Evolutionary conservation across 2,797 vertebrate genomes (phyloP), one percentile per base, ranked within the genome.

Genomic region (Liparis tanakae): DNA sequence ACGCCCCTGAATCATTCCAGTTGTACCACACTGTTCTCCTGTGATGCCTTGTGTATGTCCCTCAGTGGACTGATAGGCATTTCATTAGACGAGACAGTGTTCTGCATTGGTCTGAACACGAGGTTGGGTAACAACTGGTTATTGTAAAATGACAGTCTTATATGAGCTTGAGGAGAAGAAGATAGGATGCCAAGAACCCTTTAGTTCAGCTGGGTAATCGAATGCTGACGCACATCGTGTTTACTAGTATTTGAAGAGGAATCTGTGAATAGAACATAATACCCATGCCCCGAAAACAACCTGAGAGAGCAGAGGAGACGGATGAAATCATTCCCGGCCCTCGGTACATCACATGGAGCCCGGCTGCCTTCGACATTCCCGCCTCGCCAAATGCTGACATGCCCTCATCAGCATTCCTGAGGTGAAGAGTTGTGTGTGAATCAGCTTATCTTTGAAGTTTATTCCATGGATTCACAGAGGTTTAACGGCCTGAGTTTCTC

Each of bases 371-470:
- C 68, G 60, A 70, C 54, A 70, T 57, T 72, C 80, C 78, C 69
- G 69, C 80, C 80, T 84, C 70, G 60, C 67, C 54, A 60, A 81
- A 74, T 39, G 39, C 74, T 71, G 70, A 81, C 85, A 81, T 83
- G 74, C 70, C 67, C 60, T 15, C 36, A 74, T 89, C 79, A 88
- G 84, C 81, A 85, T 80, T 89, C 70, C 57, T 70, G 66, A 78
- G 79, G 79, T 79, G 75, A 79, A 78, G 83, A 80, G 70, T 51
- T 83, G 67, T 79, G 76, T 85, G 76, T 85, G 83, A 86, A 88
- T 88, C 76, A 85, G 79, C 77, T 89, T 30, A 83, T 88, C 86
- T 91, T 90, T 91, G 86, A 90, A 88, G 87, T 76, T 58, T 85
- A 48, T 78, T 81, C 81, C 84, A 63, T 76, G 72, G 76, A 78